Evolutionary conservation across 2,888 invertebrate species (phyloP).

Genomic region (Heliconius hortense): DNA sequence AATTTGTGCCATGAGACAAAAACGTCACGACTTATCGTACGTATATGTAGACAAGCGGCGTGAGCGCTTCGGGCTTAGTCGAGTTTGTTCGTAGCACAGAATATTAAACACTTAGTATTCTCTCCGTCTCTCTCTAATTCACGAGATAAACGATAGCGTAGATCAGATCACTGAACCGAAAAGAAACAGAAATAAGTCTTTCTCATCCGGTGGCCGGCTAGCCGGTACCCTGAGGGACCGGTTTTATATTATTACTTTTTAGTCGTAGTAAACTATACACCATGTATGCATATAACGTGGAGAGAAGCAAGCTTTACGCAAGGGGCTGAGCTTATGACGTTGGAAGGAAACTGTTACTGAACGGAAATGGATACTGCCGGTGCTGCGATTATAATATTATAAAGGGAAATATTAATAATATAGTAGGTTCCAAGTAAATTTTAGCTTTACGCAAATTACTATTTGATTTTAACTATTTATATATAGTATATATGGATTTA

Average conservation of each 20-base stretch:
- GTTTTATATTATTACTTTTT: slow-evolving; percentile 69
- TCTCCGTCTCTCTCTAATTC: slow-evolving; percentile 53
- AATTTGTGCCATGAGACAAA: slow-evolving; percentile 64
- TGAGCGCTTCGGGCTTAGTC: slow-evolving; percentile 61
- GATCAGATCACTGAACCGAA: slow-evolving; percentile 77
- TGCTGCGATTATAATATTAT: slow-evolving; percentile 52
- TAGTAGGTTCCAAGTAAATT: background rate
- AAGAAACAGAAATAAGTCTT: slow-evolving; percentile 70
- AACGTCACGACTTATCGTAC: slow-evolving; percentile 53
- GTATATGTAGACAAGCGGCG: slow-evolving; percentile 59
- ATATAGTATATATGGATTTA: background rate
- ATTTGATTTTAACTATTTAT: background rate
- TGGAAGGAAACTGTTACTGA: slow-evolving; percentile 74
- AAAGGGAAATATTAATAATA: slow-evolving; percentile 37
- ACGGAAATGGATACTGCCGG: slow-evolving; percentile 69
- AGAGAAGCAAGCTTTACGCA: slow-evolving; percentile 59
- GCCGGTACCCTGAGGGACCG: slow-evolving; percentile 57
- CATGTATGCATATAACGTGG: slow-evolving; percentile 68
- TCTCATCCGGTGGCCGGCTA: slow-evolving; percentile 63
- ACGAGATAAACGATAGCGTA: slow-evolving; percentile 53
- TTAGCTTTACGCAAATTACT: slow-evolving; percentile 14
- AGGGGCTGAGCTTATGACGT: slow-evolving; percentile 53
- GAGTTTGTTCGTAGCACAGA: slow-evolving; percentile 56
- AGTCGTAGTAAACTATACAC: slow-evolving; percentile 69
- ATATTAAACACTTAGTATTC: slow-evolving; percentile 50